Percentiles rank a stretch among this genome's conserved stretches.
Evolutionary conservation across 1,140 invertebrate species (phyloP).

Genomic region (Rhizoglyphus robini): DNA sequence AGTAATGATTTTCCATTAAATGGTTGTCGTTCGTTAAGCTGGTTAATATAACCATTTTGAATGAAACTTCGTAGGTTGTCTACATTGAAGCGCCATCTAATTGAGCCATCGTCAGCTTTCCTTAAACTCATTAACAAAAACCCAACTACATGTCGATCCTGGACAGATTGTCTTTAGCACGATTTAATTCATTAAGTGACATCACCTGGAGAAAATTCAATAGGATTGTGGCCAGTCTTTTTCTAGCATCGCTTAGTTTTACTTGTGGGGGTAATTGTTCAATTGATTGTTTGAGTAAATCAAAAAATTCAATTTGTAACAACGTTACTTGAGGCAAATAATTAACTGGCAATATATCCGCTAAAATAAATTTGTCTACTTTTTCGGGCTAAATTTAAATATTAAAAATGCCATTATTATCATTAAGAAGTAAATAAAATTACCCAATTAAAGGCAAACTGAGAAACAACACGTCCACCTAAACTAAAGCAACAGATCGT

Average conservation of each 20-base stretch:
- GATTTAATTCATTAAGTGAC: no score
- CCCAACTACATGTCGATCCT: background rate
- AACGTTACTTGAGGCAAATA: background rate
- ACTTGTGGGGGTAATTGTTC: background rate
- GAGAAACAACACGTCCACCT: background rate
- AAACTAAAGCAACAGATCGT: no score
- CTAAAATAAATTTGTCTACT: slow-evolving; percentile 13
- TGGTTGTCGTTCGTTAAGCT: background rate
- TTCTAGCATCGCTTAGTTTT: slow-evolving; percentile 7
- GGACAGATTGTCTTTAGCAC: no score
- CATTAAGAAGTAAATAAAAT: no score
- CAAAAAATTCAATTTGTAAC: background rate
- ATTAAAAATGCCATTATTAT: no score
- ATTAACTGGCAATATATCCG: background rate
- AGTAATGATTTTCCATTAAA: background rate
- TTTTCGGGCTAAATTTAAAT: no score
- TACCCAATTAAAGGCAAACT: slow-evolving; percentile 17
- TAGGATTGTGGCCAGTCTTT: background rate
- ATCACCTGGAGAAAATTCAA: no score
- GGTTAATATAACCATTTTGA: background rate
- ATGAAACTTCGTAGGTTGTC: background rate
- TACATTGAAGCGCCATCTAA: slow-evolving; percentile 7
- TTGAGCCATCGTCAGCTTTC: background rate
- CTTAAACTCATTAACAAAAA: background rate
- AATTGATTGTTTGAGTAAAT: background rate